phyloP scores from a whole-genome alignment of 2,797 vertebrate genomes.

The Rhabdophis nuchalis region DNA sequence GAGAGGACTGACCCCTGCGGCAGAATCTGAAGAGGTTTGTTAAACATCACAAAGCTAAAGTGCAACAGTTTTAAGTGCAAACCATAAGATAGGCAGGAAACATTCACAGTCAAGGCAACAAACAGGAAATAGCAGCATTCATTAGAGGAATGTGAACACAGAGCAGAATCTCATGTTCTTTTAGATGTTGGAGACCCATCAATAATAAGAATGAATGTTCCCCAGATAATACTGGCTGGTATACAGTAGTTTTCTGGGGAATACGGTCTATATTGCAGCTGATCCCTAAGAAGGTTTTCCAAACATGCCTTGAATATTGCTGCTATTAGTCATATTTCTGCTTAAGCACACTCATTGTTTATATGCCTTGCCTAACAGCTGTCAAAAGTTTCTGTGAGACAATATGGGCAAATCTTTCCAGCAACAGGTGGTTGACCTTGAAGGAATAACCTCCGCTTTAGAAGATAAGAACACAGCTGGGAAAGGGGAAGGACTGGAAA shows the following conservation, averaged over 20 bases:
- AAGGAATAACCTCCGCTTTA: background rate
- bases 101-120: background rate
- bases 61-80: background rate
- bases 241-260: background rate
- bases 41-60: background rate
- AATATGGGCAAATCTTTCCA: background rate
- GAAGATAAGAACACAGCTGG: background rate
- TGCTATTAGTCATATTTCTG: background rate
- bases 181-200: background rate
- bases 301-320: background rate
- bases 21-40: background rate
- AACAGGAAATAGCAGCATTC: background rate
- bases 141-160: background rate
- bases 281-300: background rate
- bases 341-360: background rate
- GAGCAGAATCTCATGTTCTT: background rate
- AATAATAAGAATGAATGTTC: background rate
- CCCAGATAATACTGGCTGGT: background rate
- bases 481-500: background rate
- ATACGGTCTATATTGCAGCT: background rate
- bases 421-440: background rate
- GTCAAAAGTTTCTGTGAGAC: background rate
- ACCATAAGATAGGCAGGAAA: background rate
- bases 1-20: no score
- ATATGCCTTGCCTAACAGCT: background rate